Base-by-base conservation (phyloP, 1,140 invertebrate genomes). In the Temnothorax curvispinosus region DNA sequence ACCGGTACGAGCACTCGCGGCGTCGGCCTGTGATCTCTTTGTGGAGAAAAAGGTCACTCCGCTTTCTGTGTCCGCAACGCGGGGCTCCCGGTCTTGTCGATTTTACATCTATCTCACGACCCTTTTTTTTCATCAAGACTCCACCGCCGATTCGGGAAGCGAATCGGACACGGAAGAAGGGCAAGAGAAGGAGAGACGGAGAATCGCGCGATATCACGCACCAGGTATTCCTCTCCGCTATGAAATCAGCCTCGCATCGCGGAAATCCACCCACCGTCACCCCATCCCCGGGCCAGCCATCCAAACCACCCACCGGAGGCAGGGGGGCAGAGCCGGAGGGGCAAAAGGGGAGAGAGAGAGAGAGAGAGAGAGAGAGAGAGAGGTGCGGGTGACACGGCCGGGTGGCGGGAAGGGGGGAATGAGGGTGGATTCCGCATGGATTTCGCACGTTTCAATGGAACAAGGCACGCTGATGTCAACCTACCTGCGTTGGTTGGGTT, bases 381-480 rank as follows among this genome's bases (percentile, higher is more conserved):
- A 47, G 69, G 67, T 27, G 54, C 50, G 60, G 32, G 54, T 65
- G 76, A 65, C 86, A 75, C 44, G 67, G 52, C 47, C 50, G 60
- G 21, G 38, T 52, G 50, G 74, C 11, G 15, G 52, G 13, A 56
- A 50, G 18, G 38, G 1, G 72, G 58, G 64, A 47, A 47, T n/a
- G 27, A 58, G 75, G 77, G 72, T 84, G 89, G 90, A 92, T 93
- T 93, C 92, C 91, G 88, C 92, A 92, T 91, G 91, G 91, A 91
- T 93, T 92, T 93, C 90, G 90, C 91, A 92, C 91, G 92, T 93
- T 92, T 92, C 93, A 92, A 93, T 93, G 93, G 89, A 92, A 93
- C 93, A 91, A 93, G 92, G 91, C 91, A 92, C 88, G 90, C 67
- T 84, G 91, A 93, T 93, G 93, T 93, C 93, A 93, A 93, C 90